Conservation (phyloP, 2,888 invertebrate genomes). For the Thelaira solivaga region DNA sequence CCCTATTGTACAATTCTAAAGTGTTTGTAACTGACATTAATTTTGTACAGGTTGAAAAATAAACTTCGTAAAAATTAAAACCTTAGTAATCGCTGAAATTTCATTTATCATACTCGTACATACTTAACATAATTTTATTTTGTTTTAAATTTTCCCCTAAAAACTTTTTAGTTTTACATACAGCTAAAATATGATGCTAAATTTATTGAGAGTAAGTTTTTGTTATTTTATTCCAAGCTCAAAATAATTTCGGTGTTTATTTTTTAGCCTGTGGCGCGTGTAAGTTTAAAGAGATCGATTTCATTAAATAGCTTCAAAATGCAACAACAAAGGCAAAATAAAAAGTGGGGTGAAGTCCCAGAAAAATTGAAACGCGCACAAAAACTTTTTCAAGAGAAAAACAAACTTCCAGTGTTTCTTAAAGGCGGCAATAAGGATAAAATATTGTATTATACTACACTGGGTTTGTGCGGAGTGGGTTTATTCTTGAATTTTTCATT, state of each 20-base stretch:
- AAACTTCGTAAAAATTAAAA: too few relatives aligned
- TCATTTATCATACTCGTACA: too few relatives aligned
- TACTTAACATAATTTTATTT: too few relatives aligned
- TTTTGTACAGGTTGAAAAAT: too few relatives aligned
- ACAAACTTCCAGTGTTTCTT: conserved; percentile 77
- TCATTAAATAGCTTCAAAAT: neutral
- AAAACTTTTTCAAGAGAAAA: conserved; percentile 65
- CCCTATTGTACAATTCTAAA: too few relatives aligned
- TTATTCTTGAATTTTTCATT: conserved; percentile 59
- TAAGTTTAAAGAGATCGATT: neutral
- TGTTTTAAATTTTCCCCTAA: neutral
- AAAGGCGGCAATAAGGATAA: conserved; percentile 77
- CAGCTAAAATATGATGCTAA: neutral
- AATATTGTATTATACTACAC: conserved; percentile 73
- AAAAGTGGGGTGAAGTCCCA: neutral
- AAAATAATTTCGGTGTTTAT: neutral
- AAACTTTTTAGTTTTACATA: neutral
- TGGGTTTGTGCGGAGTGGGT: conserved; percentile 69
- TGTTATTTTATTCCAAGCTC: too few relatives aligned
- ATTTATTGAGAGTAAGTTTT: conserved; percentile 20
- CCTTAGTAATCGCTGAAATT: neutral
- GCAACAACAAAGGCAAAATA: neutral
- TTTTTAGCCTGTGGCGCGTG: conserved; percentile 11
- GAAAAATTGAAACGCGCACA: conserved; percentile 53
- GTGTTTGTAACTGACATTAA: too few relatives aligned